Base-by-base conservation (phyloP, 2,888 invertebrate genomes). In the Eupithecia subfuscata region DNA sequence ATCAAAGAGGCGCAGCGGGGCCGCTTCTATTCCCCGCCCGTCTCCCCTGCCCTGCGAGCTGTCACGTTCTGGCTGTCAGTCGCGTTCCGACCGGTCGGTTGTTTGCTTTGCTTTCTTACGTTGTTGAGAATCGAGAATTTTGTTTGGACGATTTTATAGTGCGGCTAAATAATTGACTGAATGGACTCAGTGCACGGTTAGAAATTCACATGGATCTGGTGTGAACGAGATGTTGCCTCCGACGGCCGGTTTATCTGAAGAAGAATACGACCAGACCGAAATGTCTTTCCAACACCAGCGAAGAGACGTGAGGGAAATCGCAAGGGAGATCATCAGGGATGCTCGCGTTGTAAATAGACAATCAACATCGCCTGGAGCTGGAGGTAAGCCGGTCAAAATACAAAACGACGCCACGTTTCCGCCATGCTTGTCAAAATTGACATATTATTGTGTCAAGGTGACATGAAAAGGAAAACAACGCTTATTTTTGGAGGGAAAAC, bases 381-480 rank as follows among this genome's bases (percentile, higher is more conserved):
- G 92, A 92, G 94, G 95, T 95, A 89, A 92, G 92, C 88, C 88
- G 89, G 89, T 84, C 84, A 84, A 83, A 85, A 86, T 85, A 87
- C 87, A 89, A 91, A 90, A 90, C 91, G 94, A 95, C 94, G 95
- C 94, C 95, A 95, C 95, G 95, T 94, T 95, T 94, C 92, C 92
- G 94, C 94, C 94, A 94, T 93, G 89, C 91, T 91, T 95, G 95
- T 95, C 95, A 95, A 88, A 68, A 89, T 90, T 95, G 95, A 95
- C 95, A 85, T 89, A 83, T 91, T 89, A 84, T 91, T 91, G 92
- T 89, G 95, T 95, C 95, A 95, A 94, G 92, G 91, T 95, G 95
- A 95, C 95, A 95, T 92, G 84, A 88, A 88, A 86, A 93, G 84
- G 88, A 94, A 94, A 94, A 93, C 94, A 95, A 92, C 82, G 85